These are phyloP conservation scores for Pseudomyrmex pallidus DNA, from an alignment of 1,140 invertebrate genomes.

Conservation along the genomic window DNA sequence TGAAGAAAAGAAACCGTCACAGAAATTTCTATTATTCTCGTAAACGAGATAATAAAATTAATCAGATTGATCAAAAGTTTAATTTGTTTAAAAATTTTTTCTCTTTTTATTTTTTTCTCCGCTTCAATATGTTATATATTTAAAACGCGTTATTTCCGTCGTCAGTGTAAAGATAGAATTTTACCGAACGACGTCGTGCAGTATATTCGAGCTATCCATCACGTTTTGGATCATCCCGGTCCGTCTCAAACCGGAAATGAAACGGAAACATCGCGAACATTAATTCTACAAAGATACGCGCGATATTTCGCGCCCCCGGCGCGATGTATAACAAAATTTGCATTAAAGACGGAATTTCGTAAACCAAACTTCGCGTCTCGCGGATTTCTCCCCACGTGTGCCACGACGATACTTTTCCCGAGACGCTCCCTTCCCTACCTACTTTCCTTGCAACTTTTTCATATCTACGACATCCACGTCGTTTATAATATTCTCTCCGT, in stretches of 20 bases:
- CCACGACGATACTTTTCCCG: conserved; percentile 44
- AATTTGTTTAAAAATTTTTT: neutral
- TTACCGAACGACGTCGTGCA: neutral
- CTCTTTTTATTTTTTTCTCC: neutral
- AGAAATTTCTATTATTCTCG: neutral
- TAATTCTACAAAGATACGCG: conserved; percentile 65
- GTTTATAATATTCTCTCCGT: conserved; percentile 58
- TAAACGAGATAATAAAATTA: too few relatives aligned
- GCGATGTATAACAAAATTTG: conserved; percentile 64
- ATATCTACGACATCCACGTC: conserved; percentile 5
- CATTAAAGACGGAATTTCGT: conserved; percentile 63
- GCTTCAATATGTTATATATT: neutral
- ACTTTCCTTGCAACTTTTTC: neutral
- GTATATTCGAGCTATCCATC: conserved; percentile 56
- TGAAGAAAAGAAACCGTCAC: neutral
- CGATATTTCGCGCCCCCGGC: conserved; percentile 44
- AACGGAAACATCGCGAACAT: conserved; percentile 70
- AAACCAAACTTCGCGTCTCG: conserved; percentile 39
- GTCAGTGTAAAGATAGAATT: neutral
- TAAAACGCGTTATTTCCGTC: neutral
- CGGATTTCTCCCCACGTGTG: neutral
- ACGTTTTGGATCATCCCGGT: conserved; percentile 31
- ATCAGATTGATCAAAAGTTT: too few relatives aligned
- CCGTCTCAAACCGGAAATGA: conserved; percentile 61
- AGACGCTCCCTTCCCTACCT: neutral